These are phyloP conservation scores for Agrilus planipennis DNA, from an alignment of 1,140 invertebrate genomes.

Conservation along the genomic window DNA sequence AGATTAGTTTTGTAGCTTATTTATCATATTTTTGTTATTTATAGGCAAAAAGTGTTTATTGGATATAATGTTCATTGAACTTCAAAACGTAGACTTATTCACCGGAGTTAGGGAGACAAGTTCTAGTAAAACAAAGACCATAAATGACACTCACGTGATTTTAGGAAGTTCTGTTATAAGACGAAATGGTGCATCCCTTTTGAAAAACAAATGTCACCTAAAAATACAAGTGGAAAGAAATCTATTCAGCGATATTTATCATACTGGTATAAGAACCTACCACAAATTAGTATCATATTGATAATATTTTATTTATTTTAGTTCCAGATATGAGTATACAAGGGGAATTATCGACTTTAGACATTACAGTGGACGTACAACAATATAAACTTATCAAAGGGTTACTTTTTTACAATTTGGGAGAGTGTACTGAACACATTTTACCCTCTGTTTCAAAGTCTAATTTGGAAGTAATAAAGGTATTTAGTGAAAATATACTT, in stretches of 20 bases:
- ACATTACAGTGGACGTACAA: slow-evolving; percentile 65
- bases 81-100: slow-evolving; percentile 76
- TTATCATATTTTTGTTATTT: slow-evolving; percentile 1
- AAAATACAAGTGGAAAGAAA: slow-evolving; percentile 74
- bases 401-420: slow-evolving; percentile 82
- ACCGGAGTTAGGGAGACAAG: slow-evolving; percentile 41
- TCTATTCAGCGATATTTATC: slow-evolving; percentile 55
- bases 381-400: slow-evolving; percentile 86
- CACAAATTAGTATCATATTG: not conserved
- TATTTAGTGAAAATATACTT: no score
- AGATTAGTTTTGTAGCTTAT: slow-evolving; percentile 2
- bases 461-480: no score
- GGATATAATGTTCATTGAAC: slow-evolving; percentile 64
- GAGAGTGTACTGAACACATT: slow-evolving; percentile 72
- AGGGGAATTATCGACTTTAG: slow-evolving; percentile 75
- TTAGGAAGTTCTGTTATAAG: slow-evolving; percentile 42
- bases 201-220: slow-evolving; percentile 70
- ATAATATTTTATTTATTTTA: slow-evolving; percentile 24
- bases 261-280: slow-evolving; percentile 36
- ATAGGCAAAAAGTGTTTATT: slow-evolving; percentile 41
- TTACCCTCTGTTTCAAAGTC: slow-evolving; percentile 26
- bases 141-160: slow-evolving; percentile 17
- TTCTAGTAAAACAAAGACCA: slow-evolving; percentile 15
- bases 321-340: slow-evolving; percentile 80
- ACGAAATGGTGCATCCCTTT: slow-evolving; percentile 47